Evolutionary conservation across 2,888 invertebrate species (phyloP).

Genomic region (Tiliacea aurago): DNA sequence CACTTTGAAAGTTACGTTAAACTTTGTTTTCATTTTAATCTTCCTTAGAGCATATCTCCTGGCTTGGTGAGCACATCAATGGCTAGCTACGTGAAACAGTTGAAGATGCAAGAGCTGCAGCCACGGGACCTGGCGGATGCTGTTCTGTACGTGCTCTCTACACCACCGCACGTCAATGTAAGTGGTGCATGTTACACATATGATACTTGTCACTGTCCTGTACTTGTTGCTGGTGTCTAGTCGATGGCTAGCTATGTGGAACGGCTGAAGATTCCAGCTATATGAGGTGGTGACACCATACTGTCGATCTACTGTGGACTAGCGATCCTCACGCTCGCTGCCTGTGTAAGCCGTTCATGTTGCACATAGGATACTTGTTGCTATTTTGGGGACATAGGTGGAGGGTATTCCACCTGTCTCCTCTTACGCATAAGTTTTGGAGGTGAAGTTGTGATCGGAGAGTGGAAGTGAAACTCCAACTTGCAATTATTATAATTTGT

Average conservation of each 20-base stretch:
- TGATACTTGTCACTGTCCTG: background rate
- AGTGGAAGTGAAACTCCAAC: too few relatives aligned
- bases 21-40: slow-evolving; percentile 4
- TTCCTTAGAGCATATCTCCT: slow-evolving; percentile 86
- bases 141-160: slow-evolving; percentile 90
- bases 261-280: slow-evolving; percentile 69
- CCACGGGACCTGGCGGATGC: slow-evolving; percentile 91
- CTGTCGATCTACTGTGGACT: too few relatives aligned
- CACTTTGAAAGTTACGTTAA: slow-evolving; percentile 1
- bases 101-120: slow-evolving; percentile 76
- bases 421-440: too few relatives aligned
- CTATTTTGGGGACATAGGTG: too few relatives aligned
- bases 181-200: background rate
- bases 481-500: too few relatives aligned
- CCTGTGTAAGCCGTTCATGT: background rate
- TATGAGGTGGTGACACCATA: slow-evolving; percentile 91
- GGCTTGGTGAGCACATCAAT: slow-evolving; percentile 91
- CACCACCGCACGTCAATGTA: slow-evolving; percentile 64
- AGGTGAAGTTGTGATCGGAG: too few relatives aligned
- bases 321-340: slow-evolving; percentile 88
- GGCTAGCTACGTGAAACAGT: slow-evolving; percentile 65
- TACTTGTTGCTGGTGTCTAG: background rate
- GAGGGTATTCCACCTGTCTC: too few relatives aligned
- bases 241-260: slow-evolving; percentile 49
- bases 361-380: background rate